phyloP scores from a whole-genome alignment of 1,140 invertebrate species.

The Drosophila ficusphila region DNA sequence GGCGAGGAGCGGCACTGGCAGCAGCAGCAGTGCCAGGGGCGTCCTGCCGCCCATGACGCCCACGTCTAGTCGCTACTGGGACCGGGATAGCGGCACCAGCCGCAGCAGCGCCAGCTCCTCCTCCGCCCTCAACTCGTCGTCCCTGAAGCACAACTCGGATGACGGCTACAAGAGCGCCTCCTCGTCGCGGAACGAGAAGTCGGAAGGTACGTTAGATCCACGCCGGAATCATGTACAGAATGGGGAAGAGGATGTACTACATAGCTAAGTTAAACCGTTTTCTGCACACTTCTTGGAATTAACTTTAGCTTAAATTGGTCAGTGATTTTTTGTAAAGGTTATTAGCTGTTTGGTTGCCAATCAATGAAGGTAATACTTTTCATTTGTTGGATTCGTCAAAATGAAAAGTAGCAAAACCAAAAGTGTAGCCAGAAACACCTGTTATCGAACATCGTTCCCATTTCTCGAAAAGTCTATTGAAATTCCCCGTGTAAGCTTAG shows the following conservation, averaged over 20 bases:
- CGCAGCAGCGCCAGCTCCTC: conserved; percentile 41
- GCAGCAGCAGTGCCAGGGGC: conserved; percentile 43
- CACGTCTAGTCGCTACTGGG: conserved; percentile 78
- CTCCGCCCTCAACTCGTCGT: conserved; percentile 54
- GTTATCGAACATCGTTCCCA: neutral
- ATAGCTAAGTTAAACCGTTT: neutral
- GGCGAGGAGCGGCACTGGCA: conserved; percentile 58
- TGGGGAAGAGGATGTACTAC: too few relatives aligned
- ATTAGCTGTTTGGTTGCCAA: too few relatives aligned
- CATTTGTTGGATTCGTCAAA: too few relatives aligned
- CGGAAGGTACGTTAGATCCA: conserved; percentile 62
- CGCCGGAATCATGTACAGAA: too few relatives aligned
- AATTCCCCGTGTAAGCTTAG: neutral
- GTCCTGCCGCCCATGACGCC: conserved; percentile 77
- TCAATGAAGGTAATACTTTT: too few relatives aligned
- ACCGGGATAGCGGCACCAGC: conserved; percentile 60
- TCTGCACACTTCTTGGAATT: too few relatives aligned
- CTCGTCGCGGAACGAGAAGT: conserved; percentile 62
- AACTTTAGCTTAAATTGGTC: too few relatives aligned
- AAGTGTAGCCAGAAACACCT: too few relatives aligned
- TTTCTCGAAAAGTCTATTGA: neutral
- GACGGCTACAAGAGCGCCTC: conserved; percentile 56
- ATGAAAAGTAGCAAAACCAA: neutral
- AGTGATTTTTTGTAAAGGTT: too few relatives aligned
- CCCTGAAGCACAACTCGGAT: conserved; percentile 56